Evolutionary conservation across 2,888 invertebrate genomes (phyloP), one percentile per base, ranked within the genome.

Genomic region (Aspidiotus destructor): DNA sequence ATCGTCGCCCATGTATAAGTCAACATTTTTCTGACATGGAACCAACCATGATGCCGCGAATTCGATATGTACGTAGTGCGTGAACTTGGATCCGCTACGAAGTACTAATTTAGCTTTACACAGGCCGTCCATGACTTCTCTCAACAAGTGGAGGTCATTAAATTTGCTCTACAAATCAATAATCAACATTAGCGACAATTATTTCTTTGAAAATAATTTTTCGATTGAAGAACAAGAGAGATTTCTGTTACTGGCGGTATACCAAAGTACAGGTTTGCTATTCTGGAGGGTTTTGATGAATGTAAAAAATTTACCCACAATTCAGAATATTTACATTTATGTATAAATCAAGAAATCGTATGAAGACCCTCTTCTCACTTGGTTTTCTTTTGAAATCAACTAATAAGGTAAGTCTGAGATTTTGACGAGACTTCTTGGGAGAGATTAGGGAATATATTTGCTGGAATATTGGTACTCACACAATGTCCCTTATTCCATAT

Each of bases 131-230:
- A 16, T 48, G 2, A 67, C 41, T n/a, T 60, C 48, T n/a, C 48
- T 58, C 60, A 67, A 48, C 15, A 67, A 67, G 11, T 8, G 67
- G 28, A 67, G 11, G 13, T 67, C 67, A 40, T 48, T 41, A n/a
- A 67, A 67, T 67, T 67, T 60, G 11, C 9, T 15, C 67, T 67
- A 60, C 40, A 41, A 61, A 41, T 48, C 3, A 48, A 13, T 28
- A 28, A 28, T 28, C 28, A 28, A 28, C 28, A 28, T 28, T 28
- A 5, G 28, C 28, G 1, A 5, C n/a, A 28, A 28, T 28, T 28
- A 28, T 28, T 28, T 28, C 28, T 28, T 28, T 5, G 28, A 28
- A 28, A 28, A 28, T 28, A 28, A 28, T 28, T 28, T 28, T 28
- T 28, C 5, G 28, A 5, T 28, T 28, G 28, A 28, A 28, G 5